A percentile compares a stretch with the other conserved stretches of the same genome.
These are phyloP conservation scores for Ormyrus thymus DNA, from an alignment of 2,888 invertebrate genomes.

Conservation along the genomic window DNA sequence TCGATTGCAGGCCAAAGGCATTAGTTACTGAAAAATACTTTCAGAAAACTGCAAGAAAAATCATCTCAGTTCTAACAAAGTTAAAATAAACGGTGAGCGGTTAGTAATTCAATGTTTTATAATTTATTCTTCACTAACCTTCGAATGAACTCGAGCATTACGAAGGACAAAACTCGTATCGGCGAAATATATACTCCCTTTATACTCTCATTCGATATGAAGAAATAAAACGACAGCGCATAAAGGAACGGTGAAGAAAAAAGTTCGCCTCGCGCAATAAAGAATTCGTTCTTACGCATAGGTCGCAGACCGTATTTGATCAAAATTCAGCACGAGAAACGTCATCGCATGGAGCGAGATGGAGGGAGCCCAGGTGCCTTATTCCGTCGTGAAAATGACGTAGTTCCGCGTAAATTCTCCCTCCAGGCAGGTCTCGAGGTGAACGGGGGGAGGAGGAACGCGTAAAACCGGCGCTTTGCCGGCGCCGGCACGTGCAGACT, in stretches of 20 bases:
- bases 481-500: conserved; percentile 24
- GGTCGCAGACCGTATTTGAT: conserved; percentile 21
- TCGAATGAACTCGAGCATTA: too few species aligned
- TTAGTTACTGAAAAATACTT: too few species aligned
- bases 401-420: conserved; percentile 33
- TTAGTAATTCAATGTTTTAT: too few species aligned
- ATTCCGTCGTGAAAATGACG: conserved; percentile 35
- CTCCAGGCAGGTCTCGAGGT: neutral
- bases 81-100: too few species aligned
- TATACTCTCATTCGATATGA: too few species aligned
- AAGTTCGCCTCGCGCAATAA: conserved; percentile 18
- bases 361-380: conserved; percentile 21
- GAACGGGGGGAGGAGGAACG: neutral
- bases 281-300: conserved; percentile 12
- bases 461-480: conserved; percentile 11
- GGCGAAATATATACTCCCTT: too few species aligned
- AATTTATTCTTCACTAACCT: too few species aligned
- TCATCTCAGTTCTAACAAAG: too few species aligned
- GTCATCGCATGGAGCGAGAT: conserved; percentile 16
- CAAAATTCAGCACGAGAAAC: conserved; percentile 32
- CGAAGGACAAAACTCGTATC: too few species aligned
- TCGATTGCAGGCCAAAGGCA: too few species aligned
- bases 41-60: too few species aligned
- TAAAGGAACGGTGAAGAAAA: neutral
- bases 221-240: neutral